Base-by-base conservation (phyloP, 2,888 invertebrate genomes). In the Ernsta delagoae region DNA sequence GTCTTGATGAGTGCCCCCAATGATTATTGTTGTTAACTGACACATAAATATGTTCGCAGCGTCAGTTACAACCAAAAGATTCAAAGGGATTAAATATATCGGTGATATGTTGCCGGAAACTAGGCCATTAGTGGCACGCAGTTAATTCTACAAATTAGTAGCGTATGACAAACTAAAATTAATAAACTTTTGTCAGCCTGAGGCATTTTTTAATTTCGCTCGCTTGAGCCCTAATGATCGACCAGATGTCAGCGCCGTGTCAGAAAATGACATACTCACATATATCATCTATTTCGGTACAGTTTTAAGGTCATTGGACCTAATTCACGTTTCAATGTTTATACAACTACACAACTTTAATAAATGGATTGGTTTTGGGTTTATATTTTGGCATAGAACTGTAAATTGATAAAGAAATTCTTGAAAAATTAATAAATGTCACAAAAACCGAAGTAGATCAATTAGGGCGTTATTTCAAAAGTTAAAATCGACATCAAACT, bases 71-170 rank as follows among this genome's bases (percentile, higher is more conserved):
- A 71, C 65, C 74, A 77, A 74, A 80, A 81, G 79, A 78, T 73
- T 78, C 82, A 83, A 83, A 81, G 81, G 78, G 81, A 78, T 85
- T 81, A 83, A 80, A 86, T 85, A 86, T 86, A 80, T 80, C 80
- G 75, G 77, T 86, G 83, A 89, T 88, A 82, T 83, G 88, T 86
- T 84, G 79, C 92, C 90, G 92, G 92, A 92, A 87, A 87, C 84
- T 75, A 78, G 76, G 84, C 83, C 86, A 92, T 92, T 92, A 92
- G 88, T 83, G 78, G 78, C 77, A 71, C 72, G 86, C 84, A 85
- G 84, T 92, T 89, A 90, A 90, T 92, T 88, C 85, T 81, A 91
- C 89, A 90, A 92, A 92, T 92, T 91, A 90, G 89, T 86, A 79
- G 83, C 77, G 84, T 92, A 89, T 90, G 91, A 92, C 91, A 92